These are phyloP conservation scores for Hyalella azteca DNA, from an alignment of 2,888 invertebrate species.

Conservation along the genomic window DNA sequence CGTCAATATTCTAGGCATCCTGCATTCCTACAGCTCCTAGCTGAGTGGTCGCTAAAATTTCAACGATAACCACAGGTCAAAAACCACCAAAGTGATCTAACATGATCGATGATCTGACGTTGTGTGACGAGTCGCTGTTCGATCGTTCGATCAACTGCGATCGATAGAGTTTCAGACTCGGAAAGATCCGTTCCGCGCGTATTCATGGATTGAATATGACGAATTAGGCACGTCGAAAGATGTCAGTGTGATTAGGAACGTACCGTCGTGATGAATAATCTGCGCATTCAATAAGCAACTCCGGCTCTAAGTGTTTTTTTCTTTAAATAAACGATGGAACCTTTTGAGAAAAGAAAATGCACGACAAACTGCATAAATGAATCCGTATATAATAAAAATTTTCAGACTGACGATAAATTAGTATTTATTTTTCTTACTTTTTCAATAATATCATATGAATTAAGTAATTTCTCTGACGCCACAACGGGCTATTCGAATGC, in stretches of 20 bases:
- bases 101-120: conserved; percentile 3
- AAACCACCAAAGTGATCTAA: conserved; percentile 1
- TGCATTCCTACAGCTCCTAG: no score
- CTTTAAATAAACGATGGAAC: no score
- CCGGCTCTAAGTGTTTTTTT: no score
- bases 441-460: no score
- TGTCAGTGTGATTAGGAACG: not conserved
- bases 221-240: not conserved
- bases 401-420: no score
- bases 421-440: no score
- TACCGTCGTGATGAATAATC: not conserved
- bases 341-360: no score
- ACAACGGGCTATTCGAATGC: no score
- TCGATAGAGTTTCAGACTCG: not conserved
- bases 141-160: not conserved
- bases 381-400: no score
- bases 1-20: not conserved
- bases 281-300: not conserved
- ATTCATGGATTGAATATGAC: not conserved
- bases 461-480: no score
- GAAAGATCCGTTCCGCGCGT: not conserved
- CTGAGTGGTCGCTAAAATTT: not conserved
- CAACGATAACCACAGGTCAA: not conserved
- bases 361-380: no score
- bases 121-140: not conserved